Percentiles rank a stretch among this genome's conserved stretches.
phyloP scores from a whole-genome alignment of 2,113 vertebrate species.

The Ia io region DNA sequence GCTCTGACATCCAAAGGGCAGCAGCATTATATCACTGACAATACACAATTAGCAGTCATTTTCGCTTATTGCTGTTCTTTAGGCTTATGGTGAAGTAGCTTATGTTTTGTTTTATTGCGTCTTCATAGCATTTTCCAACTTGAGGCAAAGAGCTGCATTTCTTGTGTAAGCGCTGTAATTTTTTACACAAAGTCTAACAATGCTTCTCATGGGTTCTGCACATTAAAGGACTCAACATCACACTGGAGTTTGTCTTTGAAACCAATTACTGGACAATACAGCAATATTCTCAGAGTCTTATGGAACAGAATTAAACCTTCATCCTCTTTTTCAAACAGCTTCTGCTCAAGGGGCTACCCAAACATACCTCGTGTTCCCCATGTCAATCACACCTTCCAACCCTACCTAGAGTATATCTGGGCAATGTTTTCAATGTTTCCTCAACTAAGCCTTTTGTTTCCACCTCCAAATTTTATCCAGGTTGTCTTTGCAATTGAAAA shows the following conservation, averaged over 20 bases:
- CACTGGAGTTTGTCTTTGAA: background rate
- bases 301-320: background rate
- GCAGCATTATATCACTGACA: conserved; percentile 35
- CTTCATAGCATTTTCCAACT: background rate
- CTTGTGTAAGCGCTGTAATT: background rate
- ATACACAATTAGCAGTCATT: conserved; percentile 48
- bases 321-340: background rate
- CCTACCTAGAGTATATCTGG: background rate
- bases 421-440: background rate
- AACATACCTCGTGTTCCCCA: background rate
- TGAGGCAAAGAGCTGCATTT: background rate
- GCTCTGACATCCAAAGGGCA: conserved; percentile 56
- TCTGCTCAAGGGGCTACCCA: background rate
- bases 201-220: background rate
- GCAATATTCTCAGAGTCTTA: background rate
- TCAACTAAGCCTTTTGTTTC: background rate
- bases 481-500: background rate
- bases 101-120: conserved; percentile 24
- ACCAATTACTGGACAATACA: background rate
- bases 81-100: background rate
- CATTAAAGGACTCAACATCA: background rate
- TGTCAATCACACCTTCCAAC: background rate
- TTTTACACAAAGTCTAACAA: background rate
- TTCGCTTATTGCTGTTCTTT: conserved; percentile 27
- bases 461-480: background rate